Evolutionary conservation across 2,888 invertebrate species (phyloP), one percentile per base, ranked within the genome.

Genomic region (Mylabris sibirica): DNA sequence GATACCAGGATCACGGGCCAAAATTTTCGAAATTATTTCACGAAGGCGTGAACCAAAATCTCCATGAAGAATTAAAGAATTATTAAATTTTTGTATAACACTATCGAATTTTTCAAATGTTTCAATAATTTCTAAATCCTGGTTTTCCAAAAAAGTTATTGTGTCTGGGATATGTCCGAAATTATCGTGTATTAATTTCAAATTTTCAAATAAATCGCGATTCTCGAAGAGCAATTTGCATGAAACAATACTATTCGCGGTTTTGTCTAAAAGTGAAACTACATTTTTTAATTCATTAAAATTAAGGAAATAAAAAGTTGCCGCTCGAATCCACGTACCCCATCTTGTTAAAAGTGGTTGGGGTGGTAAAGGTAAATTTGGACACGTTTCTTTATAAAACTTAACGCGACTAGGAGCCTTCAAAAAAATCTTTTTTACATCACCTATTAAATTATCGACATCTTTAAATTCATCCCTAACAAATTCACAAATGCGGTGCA

Each of bases 401-500:
- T 53, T 14, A 12, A 64, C 11, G 57, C 64, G 12, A 4, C 12
- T 17, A 6, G 22, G 64, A n/a, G 35, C 24, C 26, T 64, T 57
- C 12, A 53, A 30, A 12, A 57, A 53, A 6, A 53, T n/a, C 5
- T 14, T 30, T 17, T 64, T 64, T 3, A 57, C 38, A 14, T 44
- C 35, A 57, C 30, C 30, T 0, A 64, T 24, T 6, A 64, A 64
- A 24, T 12, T 11, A 34, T 64, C 17, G 2, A 57, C 57, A 17
- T 22, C 1, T 22, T 38, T 38, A 49, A 53, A 63, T 26, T 53
- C 30, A 17, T 63, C 63, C 1, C 53, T 1, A n/a, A 63, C 57
- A 17, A 64, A 53, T n/a, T 63, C 64, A 30, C 53, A 64, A 49
- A 63, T 53, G 0, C 64, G 34, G 22, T 64, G 30, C 30, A 64